These are phyloP conservation scores for Callimorpha dominula DNA, from an alignment of 2,888 invertebrate genomes.

Conservation along the genomic window DNA sequence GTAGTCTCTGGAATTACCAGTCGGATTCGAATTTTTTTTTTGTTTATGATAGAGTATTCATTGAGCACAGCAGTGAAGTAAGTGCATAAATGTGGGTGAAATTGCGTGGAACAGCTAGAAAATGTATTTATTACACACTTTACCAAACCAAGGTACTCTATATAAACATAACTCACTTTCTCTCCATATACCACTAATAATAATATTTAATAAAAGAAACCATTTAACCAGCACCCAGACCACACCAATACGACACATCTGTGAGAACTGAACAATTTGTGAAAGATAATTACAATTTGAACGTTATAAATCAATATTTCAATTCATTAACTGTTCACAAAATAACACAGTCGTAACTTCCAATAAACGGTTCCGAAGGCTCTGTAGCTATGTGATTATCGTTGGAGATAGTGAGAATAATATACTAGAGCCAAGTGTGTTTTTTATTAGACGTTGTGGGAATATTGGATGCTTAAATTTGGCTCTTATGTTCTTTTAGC, in stretches of 20 bases:
- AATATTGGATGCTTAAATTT: background rate
- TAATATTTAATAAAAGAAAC: background rate
- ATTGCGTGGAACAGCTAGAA: no score
- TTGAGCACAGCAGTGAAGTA: no score
- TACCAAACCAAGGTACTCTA: no score
- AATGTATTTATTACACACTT: no score
- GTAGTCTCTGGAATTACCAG: no score
- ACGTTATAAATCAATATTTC: conserved; percentile 55
- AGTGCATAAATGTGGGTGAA: no score
- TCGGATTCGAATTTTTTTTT: no score
- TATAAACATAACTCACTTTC: background rate
- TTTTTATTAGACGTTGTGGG: conserved; percentile 8
- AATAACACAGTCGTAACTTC: conserved; percentile 49
- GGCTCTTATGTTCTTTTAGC: background rate
- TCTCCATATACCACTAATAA: background rate
- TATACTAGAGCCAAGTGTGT: conserved; percentile 23
- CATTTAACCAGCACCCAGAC: conserved; percentile 23
- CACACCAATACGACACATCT: conserved; percentile 31
- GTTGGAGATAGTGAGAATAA: conserved; percentile 42
- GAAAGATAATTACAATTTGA: conserved; percentile 50
- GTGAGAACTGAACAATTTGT: conserved; percentile 42
- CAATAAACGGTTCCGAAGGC: conserved; percentile 45
- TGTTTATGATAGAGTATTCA: no score
- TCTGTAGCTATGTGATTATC: conserved; percentile 37
- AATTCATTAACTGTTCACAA: conserved; percentile 55